Conservation (phyloP, 2,797 vertebrate genomes). For the Oceanodroma leucorhoa region DNA sequence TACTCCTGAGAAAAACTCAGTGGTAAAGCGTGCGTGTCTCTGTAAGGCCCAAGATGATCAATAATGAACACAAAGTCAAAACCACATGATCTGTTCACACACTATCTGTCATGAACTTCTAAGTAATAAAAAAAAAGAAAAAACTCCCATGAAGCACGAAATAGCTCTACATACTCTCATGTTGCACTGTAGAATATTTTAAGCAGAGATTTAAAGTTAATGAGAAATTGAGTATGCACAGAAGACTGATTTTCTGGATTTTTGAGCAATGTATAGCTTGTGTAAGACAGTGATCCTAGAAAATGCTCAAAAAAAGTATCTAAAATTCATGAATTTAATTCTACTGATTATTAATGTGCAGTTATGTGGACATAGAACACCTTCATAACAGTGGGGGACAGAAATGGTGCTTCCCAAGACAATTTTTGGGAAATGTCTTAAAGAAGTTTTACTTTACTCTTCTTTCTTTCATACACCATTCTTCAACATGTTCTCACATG, state of each 20-base stretch:
- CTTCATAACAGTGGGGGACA: not conserved
- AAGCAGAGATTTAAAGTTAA: not conserved
- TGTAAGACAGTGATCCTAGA: not conserved
- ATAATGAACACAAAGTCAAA: not conserved
- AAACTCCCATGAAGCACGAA: not conserved
- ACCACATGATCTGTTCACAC: not conserved
- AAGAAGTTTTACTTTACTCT: not conserved
- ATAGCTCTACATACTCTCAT: not conserved
- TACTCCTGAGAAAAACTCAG: not conserved
- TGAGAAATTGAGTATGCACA: not conserved
- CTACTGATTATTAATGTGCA: not conserved
- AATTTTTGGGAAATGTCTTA: not conserved
- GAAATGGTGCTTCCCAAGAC: not conserved
- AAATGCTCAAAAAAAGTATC: not conserved
- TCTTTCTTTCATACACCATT: not conserved
- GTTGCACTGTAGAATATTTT: not conserved
- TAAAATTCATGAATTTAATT: not conserved
- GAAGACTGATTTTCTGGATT: not conserved
- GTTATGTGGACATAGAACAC: not conserved
- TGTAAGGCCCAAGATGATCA: not conserved
- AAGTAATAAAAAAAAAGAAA: not conserved
- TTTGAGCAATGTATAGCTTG: not conserved
- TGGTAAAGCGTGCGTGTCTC: fast-evolving
- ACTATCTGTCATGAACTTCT: not conserved
- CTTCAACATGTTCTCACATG: not conserved